phyloP scores from a whole-genome alignment of 1,140 invertebrate species.

The Tribolium castaneum region DNA sequence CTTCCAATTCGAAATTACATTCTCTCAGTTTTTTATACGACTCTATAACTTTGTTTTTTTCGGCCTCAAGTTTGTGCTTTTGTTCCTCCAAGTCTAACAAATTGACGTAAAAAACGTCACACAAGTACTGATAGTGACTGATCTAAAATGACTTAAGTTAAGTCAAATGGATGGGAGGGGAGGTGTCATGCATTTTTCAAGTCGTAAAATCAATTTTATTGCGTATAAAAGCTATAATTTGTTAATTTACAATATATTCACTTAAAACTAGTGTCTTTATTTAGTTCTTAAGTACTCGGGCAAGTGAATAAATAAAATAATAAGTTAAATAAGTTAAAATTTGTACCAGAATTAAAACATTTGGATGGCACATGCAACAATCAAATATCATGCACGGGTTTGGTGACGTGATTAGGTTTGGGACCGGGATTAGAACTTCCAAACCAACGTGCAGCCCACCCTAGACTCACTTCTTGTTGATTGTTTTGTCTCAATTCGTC shows the following conservation, averaged over 20 bases:
- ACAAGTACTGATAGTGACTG: slow-evolving; percentile 19
- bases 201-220: slow-evolving; percentile 17
- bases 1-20: slow-evolving; percentile 56
- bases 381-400: slow-evolving; percentile 60
- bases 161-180: background rate
- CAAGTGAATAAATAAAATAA: slow-evolving; percentile 33
- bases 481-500: slow-evolving; percentile 55
- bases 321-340: slow-evolving; percentile 22
- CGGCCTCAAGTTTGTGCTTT: slow-evolving; percentile 33
- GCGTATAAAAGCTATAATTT: background rate
- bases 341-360: background rate
- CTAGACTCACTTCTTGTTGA: slow-evolving; percentile 59
- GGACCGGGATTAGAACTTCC: slow-evolving; percentile 46
- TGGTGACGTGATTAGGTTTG: slow-evolving; percentile 48
- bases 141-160: slow-evolving; percentile 19
- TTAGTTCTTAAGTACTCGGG: background rate
- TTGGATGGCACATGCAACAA: background rate
- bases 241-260: background rate
- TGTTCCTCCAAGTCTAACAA: slow-evolving; percentile 42
- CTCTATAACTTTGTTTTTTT: slow-evolving; percentile 3
- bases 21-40: slow-evolving; percentile 56
- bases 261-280: slow-evolving; percentile 4
- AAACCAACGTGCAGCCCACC: slow-evolving; percentile 59
- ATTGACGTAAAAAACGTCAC: slow-evolving; percentile 23
- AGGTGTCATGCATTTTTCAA: slow-evolving; percentile 4